phyloP scores from a whole-genome alignment of 2,797 vertebrate genomes.

The Myotis planiceps region DNA sequence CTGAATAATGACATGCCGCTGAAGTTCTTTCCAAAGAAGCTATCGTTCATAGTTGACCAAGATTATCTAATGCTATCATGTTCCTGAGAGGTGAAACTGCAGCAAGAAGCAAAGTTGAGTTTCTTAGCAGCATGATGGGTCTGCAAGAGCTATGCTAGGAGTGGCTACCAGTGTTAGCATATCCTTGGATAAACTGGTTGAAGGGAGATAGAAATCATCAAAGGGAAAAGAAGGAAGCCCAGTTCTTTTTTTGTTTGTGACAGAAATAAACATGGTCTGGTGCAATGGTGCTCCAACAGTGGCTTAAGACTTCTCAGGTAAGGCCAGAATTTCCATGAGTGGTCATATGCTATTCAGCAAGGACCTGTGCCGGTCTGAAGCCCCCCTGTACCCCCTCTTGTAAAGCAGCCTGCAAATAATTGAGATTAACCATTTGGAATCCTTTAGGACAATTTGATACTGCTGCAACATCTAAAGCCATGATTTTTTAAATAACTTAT shows the following conservation, averaged over 20 bases:
- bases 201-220: conserved; percentile 18
- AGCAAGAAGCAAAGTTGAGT: neutral
- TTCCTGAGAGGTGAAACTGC: neutral
- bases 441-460: neutral
- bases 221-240: neutral
- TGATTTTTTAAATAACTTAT: neutral
- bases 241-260: neutral
- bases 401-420: neutral
- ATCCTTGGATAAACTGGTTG: neutral
- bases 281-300: neutral
- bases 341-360: neutral
- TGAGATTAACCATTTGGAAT: neutral
- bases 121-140: neutral
- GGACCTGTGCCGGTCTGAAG: neutral
- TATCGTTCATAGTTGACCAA: neutral
- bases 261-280: neutral
- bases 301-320: neutral
- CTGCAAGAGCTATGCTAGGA: neutral
- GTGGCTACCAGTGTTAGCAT: neutral
- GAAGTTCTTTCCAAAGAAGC: neutral
- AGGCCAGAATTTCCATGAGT: neutral
- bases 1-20: neutral
- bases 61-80: neutral
- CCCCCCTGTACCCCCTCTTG: no score
- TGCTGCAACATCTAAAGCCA: neutral